Conservation (phyloP, 2,113 vertebrate species). For the Apaloderma vittatum region DNA sequence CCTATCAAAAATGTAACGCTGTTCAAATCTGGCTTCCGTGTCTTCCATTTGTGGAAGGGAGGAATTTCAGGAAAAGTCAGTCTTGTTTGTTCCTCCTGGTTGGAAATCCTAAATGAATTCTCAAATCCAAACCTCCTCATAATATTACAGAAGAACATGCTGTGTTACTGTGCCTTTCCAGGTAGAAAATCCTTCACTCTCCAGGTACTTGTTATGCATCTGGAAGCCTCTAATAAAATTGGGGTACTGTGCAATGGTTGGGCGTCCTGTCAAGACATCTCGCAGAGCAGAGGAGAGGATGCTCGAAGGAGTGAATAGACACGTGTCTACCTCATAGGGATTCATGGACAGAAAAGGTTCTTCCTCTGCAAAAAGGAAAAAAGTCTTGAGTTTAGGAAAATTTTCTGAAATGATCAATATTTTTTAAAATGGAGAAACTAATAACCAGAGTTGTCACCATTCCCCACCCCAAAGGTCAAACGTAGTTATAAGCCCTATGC, state of each 20-base stretch:
- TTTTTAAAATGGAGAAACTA: neutral
- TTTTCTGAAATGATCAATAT: neutral
- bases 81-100: neutral
- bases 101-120: neutral
- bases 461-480: neutral
- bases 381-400: neutral
- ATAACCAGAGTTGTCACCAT: neutral
- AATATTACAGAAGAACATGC: neutral
- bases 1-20: neutral
- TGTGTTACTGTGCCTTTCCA: conserved; percentile 81
- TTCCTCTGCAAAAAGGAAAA: conserved; percentile 36
- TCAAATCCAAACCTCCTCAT: neutral
- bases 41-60: neutral
- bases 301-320: neutral
- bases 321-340: conserved; percentile 52
- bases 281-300: conserved; percentile 57
- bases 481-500: neutral
- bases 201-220: conserved; percentile 77
- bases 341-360: conserved; percentile 52
- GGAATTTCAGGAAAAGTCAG: neutral
- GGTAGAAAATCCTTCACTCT: conserved; percentile 73
- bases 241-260: conserved; percentile 67
- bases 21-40: neutral
- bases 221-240: conserved; percentile 84
- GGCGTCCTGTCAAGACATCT: conserved; percentile 77